These are phyloP conservation scores for Nycticryphes semicollaris DNA, from an alignment of 2,113 vertebrate species.

Conservation along the genomic window DNA sequence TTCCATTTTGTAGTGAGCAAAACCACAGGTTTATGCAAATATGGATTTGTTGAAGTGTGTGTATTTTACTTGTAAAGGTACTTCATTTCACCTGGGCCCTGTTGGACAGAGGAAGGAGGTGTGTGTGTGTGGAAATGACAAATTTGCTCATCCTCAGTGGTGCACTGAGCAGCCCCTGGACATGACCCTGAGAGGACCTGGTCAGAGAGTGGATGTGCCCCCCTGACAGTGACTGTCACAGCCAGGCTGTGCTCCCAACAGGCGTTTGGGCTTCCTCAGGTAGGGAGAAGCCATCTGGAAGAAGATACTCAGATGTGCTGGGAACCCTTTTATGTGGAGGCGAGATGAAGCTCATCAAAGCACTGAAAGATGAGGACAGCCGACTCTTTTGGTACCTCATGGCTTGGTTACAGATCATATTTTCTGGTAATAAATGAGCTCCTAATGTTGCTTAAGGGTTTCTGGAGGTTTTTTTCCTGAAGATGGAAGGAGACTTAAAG, in stretches of 20 bases:
- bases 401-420: background rate
- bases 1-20: background rate
- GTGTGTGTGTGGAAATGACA: too few species aligned
- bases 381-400: background rate
- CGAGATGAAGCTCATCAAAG: background rate
- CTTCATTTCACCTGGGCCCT: background rate
- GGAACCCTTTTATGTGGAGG: background rate
- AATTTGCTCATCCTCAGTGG: background rate
- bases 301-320: accelerated
- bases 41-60: background rate
- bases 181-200: background rate
- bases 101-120: background rate
- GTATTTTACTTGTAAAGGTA: background rate
- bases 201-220: accelerated
- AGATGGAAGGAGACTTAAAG: background rate
- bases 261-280: background rate
- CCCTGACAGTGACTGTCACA: accelerated
- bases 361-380: background rate
- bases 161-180: background rate
- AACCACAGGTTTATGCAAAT: background rate
- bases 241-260: background rate
- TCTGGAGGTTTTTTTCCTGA: background rate
- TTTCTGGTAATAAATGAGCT: background rate
- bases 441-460: background rate
- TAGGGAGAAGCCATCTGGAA: background rate